Base-by-base conservation (phyloP, 2,797 vertebrate species). In the Intellagama lesueurii region DNA sequence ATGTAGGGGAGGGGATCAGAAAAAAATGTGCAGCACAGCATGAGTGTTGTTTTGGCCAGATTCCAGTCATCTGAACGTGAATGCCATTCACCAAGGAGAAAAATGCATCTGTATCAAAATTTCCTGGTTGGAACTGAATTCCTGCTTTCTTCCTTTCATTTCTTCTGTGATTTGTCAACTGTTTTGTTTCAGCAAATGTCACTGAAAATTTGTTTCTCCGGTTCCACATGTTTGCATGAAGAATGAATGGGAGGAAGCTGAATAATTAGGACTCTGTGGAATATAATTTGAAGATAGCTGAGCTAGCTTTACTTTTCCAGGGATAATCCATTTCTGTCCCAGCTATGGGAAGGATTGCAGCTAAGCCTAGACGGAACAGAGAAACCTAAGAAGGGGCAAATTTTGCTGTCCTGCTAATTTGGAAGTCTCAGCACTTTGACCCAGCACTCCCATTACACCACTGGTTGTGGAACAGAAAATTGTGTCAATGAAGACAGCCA, bases 1-100 rank as follows among this genome's bases (percentile, higher is more conserved):
- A 60, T 87, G 4, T 24, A 88, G 79, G 81, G 64, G 81, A 91
- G 86, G 7, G 83, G 12, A 90, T 69, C 70, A 64, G 92, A 94
- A 93, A 93, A 85, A 79, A 7, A n/a, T 32, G 0, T n/a, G 0
- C 68, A 73, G 68, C 28, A 79, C 66, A 89, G 9, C 66, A 72
- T 78, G 17, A 1, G 16, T 52, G 26, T 83, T 35, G 3, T 5
- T 78, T 83, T 83, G 40, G 35, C 64, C 1, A n/a, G 40, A 68
- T 86, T 70, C 60, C 81, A 75, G 35, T 49, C 79, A 88, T 88
- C 79, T 75, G 69, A 81, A 88, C 66, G 17, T 35, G 47, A 56
- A 56, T 72, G 28, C n/a, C 24, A 35, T 52, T 87, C 66, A 35
- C 7, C 28, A 32, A 17, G 35, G 47, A 49, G 68, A 3, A 5